phyloP scores from a whole-genome alignment of 2,888 invertebrate genomes.

The Autographa gamma region DNA sequence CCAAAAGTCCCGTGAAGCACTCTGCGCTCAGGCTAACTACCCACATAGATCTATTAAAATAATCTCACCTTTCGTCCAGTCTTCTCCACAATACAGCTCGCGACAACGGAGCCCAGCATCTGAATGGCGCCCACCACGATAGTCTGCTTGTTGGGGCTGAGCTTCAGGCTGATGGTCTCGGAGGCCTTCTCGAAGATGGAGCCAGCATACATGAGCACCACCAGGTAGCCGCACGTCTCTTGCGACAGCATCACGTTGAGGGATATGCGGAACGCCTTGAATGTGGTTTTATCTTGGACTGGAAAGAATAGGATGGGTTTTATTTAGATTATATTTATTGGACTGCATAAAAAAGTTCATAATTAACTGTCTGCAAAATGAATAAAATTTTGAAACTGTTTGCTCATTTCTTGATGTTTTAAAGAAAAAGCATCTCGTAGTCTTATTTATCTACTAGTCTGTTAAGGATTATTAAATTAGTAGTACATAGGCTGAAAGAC shows the following conservation, averaged over 20 bases:
- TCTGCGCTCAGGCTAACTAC: too few species aligned
- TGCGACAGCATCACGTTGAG: slow-evolving; percentile 85
- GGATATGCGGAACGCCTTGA: slow-evolving; percentile 84
- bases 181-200: slow-evolving; percentile 85
- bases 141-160: slow-evolving; percentile 85
- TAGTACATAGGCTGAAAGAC: too few species aligned
- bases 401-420: too few species aligned
- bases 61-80: slow-evolving; percentile 82
- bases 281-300: slow-evolving; percentile 84
- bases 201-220: slow-evolving; percentile 86
- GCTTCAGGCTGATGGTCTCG: slow-evolving; percentile 79
- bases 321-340: too few species aligned
- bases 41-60: too few species aligned
- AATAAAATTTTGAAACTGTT: too few species aligned
- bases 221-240: slow-evolving; percentile 85
- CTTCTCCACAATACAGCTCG: slow-evolving; percentile 84
- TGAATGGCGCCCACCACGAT: slow-evolving; percentile 84
- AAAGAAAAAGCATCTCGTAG: too few species aligned
- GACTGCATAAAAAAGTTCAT: too few species aligned
- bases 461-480: too few species aligned
- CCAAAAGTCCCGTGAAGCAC: too few species aligned
- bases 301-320: slow-evolving; percentile 53
- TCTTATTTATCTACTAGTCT: too few species aligned
- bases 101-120: slow-evolving; percentile 81
- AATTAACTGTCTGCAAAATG: too few species aligned